Conservation (phyloP, 2,888 invertebrate species). For the Amaurobius ferox region DNA sequence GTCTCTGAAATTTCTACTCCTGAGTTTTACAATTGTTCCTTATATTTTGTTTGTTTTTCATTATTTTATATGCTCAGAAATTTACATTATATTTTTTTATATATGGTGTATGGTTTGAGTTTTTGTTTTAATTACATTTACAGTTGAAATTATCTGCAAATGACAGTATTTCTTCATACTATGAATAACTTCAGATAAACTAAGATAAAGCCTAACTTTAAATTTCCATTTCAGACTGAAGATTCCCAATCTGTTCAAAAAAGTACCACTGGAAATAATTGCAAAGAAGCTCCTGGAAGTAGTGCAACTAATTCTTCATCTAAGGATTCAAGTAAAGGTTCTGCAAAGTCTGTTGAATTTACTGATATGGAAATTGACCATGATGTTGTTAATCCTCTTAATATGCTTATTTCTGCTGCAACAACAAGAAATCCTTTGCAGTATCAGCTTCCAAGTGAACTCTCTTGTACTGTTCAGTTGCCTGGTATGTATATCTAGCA, state of each 20-base stretch:
- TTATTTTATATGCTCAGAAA: too few species aligned
- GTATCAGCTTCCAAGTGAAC: slow-evolving; percentile 90
- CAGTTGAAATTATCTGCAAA: too few species aligned
- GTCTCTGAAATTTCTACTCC: too few species aligned
- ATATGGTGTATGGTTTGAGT: too few species aligned
- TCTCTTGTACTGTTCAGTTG: slow-evolving; percentile 86
- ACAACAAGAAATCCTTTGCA: slow-evolving; percentile 91
- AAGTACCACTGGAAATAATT: neutral
- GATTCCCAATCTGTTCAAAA: neutral
- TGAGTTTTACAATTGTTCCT: too few species aligned
- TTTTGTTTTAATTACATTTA: too few species aligned
- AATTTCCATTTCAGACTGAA: neutral
- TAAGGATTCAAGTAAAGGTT: neutral
- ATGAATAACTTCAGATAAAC: too few species aligned
- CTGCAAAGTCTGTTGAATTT: neutral
- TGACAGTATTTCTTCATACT: too few species aligned
- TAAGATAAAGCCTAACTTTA: too few species aligned
- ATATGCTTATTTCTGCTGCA: slow-evolving; percentile 88
- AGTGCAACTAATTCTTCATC: neutral
- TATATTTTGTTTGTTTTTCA: too few species aligned
- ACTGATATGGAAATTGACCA: slow-evolving; percentile 28
- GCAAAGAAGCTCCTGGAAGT: neutral
- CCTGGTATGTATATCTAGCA: slow-evolving; percentile 81
- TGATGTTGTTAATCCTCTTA: slow-evolving; percentile 81
- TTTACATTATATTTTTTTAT: too few species aligned